Percentiles rank a stretch among this genome's conserved stretches.
Evolutionary conservation across 2,113 vertebrate species (phyloP).

Genomic region (Dicerorhinus sumatrensis): DNA sequence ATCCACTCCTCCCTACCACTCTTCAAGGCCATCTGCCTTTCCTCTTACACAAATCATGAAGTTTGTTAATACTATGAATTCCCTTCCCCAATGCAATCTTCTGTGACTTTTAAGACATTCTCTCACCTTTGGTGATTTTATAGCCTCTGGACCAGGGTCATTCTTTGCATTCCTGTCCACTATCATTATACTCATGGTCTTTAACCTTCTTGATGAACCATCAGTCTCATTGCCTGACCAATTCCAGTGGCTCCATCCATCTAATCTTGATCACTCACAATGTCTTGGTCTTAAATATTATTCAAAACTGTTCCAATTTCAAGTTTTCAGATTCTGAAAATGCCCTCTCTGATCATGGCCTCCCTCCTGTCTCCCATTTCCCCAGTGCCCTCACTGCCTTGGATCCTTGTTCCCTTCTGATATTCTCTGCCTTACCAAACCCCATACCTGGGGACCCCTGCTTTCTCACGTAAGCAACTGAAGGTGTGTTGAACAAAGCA

Average conservation of each 20-base stretch:
- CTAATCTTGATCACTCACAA: not conserved
- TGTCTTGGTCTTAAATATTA: not conserved
- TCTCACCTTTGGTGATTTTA: not conserved
- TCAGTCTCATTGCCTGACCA: not conserved
- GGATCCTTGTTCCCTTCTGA: not conserved
- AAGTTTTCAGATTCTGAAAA: not conserved
- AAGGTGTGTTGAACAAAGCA: not conserved
- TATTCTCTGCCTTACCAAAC: not conserved
- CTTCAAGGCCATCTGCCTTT: not conserved
- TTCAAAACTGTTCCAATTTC: not conserved
- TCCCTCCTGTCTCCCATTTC: not conserved
- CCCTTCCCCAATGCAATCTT: not conserved
- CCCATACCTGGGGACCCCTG: not conserved
- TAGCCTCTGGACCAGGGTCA: not conserved
- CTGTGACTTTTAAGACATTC: not conserved
- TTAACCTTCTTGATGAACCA: not conserved
- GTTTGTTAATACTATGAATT: not conserved
- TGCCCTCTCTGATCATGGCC: not conserved
- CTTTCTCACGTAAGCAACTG: not conserved
- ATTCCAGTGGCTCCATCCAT: not conserved
- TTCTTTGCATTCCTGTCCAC: not conserved
- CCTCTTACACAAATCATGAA: not conserved
- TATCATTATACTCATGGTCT: not conserved
- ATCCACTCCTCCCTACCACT: not conserved
- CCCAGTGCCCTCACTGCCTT: not conserved